Conservation (phyloP, 2,888 invertebrate species). For the Drosophila anomelani region DNA sequence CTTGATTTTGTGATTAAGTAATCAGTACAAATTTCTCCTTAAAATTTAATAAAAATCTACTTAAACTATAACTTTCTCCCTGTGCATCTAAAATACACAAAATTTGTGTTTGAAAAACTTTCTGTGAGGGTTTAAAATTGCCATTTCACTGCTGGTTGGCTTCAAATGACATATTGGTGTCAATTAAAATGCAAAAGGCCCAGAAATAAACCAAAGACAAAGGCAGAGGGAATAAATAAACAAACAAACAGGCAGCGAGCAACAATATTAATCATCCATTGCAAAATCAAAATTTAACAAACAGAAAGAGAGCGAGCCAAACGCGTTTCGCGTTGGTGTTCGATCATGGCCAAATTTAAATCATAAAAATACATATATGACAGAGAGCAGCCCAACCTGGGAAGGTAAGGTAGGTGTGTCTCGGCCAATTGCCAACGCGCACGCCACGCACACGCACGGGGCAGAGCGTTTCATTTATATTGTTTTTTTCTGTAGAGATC, state of each 20-base stretch:
- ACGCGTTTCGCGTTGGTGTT: conserved; percentile 59
- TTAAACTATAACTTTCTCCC: neutral
- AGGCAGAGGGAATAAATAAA: conserved; percentile 20
- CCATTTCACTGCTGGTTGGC: conserved; percentile 21
- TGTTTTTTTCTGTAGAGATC: conserved; percentile 12
- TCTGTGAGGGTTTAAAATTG: conserved; percentile 51
- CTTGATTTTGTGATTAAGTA: too few relatives aligned
- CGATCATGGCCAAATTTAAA: conserved; percentile 76
- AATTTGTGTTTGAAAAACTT: conserved; percentile 34
- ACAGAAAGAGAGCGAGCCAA: conserved; percentile 23
- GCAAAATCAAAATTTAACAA: conserved; percentile 69
- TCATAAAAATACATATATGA: neutral
- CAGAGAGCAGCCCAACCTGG: neutral
- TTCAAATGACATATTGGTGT: conserved; percentile 67
- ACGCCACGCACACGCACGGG: conserved; percentile 45
- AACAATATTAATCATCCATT: conserved; percentile 67
- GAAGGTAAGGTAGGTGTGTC: conserved; percentile 49
- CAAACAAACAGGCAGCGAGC: conserved; percentile 14
- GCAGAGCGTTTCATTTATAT: conserved; percentile 10
- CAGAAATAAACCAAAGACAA: conserved; percentile 43
- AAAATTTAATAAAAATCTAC: too few relatives aligned
- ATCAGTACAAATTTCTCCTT: neutral
- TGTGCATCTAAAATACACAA: conserved; percentile 14
- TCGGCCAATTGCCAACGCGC: conserved; percentile 47
- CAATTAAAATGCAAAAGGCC: conserved; percentile 60